Base-by-base conservation (phyloP, 2,797 vertebrate species). In the Myotis findleyi region DNA sequence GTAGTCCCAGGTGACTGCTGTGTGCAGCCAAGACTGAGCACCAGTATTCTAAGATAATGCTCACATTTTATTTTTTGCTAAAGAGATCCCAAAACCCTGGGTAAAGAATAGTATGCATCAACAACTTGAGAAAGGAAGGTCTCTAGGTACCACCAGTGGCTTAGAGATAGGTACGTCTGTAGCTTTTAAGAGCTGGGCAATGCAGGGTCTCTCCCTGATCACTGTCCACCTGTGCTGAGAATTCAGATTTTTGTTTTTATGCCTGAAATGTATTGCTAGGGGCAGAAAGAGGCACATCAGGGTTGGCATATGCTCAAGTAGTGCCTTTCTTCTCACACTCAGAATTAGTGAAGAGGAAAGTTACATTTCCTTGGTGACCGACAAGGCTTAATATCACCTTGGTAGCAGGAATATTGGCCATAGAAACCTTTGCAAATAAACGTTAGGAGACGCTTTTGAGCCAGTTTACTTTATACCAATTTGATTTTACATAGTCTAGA, bases 381-480 rank as follows among this genome's bases (percentile, higher is more conserved):
- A 53, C 9, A 2, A 87, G 68, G 38, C 30, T 91, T 81, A 94
- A 90, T 93, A 76, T 87, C 89, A 96, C 72, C 93, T 96, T 1
- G 0, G 69, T 66, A 93, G 82, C 20, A 71, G 62, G 68, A 87
- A 87, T 76, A 72, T 12, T 79, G 81, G 83, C 77, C n/a, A 49
- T 21, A 91, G 93, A 94, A 95, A 89, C 84, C 83, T 95, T 95
- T 93, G 79, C 83, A 95, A 89, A 94, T 90, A 95, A 97, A 95
- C 89, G 72, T 85, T 81, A 94, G 47, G 36, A 93, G 81, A 84
- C 44, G 81, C 11, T 73, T 94, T 62, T 55, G 38, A 93, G 76
- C 47, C 81, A 85, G 89, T 81, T 91, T 73, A 96, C 79, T 89
- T 89, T 87, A 59, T 53, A 69, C 80, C 66, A 84, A 69, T 81